Percentiles rank a stretch among this genome's conserved stretches.
Evolutionary conservation across 2,797 vertebrate genomes (phyloP).

Genomic region (Emydoidea blandingii): DNA sequence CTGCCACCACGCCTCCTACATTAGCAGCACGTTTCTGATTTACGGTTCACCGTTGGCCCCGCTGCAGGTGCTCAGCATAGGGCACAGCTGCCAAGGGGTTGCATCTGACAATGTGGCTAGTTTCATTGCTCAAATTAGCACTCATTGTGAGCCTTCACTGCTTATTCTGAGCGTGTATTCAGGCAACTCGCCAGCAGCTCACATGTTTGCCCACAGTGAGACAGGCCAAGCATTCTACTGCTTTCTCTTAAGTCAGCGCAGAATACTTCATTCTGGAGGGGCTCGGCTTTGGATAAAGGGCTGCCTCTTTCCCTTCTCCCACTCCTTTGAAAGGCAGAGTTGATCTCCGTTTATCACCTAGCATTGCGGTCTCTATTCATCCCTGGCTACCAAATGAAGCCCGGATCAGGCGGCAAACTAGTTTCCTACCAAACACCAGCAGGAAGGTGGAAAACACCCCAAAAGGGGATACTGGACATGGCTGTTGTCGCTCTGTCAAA

Average conservation of each 20-base stretch:
- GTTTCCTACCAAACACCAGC: slow-evolving; percentile 24
- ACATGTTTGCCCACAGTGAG: slow-evolving; percentile 41
- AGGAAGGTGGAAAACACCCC: not conserved
- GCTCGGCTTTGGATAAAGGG: not conserved
- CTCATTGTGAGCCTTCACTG: slow-evolving; percentile 32
- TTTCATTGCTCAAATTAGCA: not conserved
- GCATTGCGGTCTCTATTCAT: slow-evolving; percentile 18
- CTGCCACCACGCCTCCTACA: not conserved
- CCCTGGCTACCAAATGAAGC: not conserved
- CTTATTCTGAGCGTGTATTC: slow-evolving; percentile 42
- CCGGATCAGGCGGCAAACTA: slow-evolving; percentile 1
- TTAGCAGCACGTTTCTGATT: not conserved
- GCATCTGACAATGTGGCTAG: not conserved
- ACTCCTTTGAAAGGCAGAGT: not conserved
- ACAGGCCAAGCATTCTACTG: slow-evolving; percentile 46
- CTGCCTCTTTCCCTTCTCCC: not conserved
- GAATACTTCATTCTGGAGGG: not conserved
- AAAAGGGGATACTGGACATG: not conserved
- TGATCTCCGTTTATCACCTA: not conserved
- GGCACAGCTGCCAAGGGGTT: slow-evolving; percentile 30
- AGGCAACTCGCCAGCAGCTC: slow-evolving; percentile 33
- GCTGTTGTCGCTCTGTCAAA: not conserved
- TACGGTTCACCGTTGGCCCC: not conserved
- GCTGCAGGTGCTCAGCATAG: accelerated
- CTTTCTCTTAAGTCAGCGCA: not conserved